Conservation (phyloP, 2,797 vertebrate genomes). For the Myotis vivesi region DNA sequence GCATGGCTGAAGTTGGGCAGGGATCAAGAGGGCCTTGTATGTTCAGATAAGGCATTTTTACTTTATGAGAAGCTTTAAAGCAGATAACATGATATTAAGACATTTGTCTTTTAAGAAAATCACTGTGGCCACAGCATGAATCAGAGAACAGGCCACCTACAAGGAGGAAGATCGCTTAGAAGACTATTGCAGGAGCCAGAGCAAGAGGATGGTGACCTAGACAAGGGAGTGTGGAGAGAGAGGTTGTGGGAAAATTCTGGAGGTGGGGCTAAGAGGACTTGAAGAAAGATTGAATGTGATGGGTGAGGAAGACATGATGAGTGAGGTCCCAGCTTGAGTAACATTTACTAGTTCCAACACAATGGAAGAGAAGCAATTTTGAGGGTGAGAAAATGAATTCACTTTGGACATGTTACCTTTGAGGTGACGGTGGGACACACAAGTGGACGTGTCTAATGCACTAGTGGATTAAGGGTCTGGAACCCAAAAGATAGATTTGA, state of each 20-base stretch:
- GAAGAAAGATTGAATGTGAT: not conserved
- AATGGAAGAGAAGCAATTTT: not conserved
- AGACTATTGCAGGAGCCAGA: not conserved
- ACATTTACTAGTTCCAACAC: not conserved
- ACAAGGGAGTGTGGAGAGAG: not conserved
- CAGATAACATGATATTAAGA: not conserved
- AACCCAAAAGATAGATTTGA: not conserved
- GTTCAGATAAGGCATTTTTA: not conserved
- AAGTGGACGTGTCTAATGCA: not conserved
- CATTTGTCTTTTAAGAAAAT: slow-evolving; percentile 3
- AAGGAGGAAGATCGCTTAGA: not conserved
- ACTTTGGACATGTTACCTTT: not conserved
- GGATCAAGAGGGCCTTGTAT: too few species aligned
- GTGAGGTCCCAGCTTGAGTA: not conserved
- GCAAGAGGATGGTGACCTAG: not conserved
- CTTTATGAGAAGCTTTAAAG: not conserved
- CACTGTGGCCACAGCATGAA: not conserved
- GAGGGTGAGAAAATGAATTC: not conserved
- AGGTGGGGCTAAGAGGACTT: not conserved
- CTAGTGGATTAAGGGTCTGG: not conserved
- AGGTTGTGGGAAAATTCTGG: not conserved
- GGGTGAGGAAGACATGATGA: not conserved
- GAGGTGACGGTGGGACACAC: not conserved
- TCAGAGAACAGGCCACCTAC: not conserved
- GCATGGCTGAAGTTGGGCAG: not conserved